Evolutionary conservation across 2,888 invertebrate species (phyloP).

Genomic region (Oscheius myriophilus): DNA sequence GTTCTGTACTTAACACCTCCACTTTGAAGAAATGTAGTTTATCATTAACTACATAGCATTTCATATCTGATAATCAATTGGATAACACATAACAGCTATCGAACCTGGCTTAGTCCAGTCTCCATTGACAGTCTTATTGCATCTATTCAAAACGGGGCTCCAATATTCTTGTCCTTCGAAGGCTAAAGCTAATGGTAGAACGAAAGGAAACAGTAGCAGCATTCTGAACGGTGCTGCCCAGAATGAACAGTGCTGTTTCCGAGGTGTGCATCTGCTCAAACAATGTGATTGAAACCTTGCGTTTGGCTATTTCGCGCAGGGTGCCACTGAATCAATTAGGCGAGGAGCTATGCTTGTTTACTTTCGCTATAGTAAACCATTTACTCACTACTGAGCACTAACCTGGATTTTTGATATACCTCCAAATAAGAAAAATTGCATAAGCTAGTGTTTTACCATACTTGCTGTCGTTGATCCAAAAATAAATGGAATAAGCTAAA

Average conservation of each 20-base stretch:
- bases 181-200: neutral
- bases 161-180: conserved; percentile 22
- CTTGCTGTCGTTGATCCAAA: no score
- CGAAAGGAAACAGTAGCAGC: neutral
- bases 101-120: conserved; percentile 4
- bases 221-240: neutral
- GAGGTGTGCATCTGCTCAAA: conserved; percentile 16
- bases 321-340: no score
- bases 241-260: no score
- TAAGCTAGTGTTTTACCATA: no score
- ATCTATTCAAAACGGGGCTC: neutral
- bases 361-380: no score
- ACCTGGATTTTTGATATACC: no score
- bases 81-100: no score
- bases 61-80: conserved; percentile 12
- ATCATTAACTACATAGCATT: conserved; percentile 29
- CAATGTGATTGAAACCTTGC: neutral
- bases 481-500: no score
- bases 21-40: conserved; percentile 30
- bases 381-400: no score
- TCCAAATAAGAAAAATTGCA: no score
- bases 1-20: conserved; percentile 20
- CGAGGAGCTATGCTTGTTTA: no score
- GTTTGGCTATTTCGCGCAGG: no score
- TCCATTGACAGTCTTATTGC: conserved; percentile 13